These are phyloP conservation scores for Nothoprocta perdicaria DNA, from an alignment of 2,113 vertebrate genomes.

Conservation along the genomic window DNA sequence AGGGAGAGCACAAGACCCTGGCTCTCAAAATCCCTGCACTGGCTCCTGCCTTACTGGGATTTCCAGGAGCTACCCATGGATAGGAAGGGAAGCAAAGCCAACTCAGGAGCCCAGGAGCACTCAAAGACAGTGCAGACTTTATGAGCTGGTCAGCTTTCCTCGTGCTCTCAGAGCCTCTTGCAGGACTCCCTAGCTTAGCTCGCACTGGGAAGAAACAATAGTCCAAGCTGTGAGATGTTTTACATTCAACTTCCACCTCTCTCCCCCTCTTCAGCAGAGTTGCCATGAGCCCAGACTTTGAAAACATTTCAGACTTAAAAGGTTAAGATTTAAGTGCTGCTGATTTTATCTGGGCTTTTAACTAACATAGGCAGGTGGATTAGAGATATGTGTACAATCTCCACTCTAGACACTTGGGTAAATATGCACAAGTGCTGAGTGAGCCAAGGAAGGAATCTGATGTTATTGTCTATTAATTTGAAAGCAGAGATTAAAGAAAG, in stretches of 20 bases:
- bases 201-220: constrained; percentile 49
- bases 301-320: constrained; percentile 87
- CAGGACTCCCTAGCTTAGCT: not conserved
- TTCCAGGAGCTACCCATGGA: constrained; percentile 28
- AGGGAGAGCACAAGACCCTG: constrained; percentile 25
- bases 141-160: constrained; percentile 47
- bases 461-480: constrained; percentile 94
- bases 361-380: constrained; percentile 90
- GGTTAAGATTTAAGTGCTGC: constrained; percentile 91
- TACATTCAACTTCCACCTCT: constrained; percentile 43
- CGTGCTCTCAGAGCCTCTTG: constrained; percentile 48
- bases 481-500: constrained; percentile 91
- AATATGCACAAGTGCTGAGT: constrained; percentile 85
- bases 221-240: constrained; percentile 62
- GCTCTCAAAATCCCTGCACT: not conserved
- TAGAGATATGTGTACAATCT: constrained; percentile 89
- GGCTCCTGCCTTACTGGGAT: not conserved
- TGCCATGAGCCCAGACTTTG: constrained; percentile 83
- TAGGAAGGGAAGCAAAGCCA: constrained; percentile 26
- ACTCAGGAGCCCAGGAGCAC: constrained; percentile 47
- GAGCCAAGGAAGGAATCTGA: constrained; percentile 85
- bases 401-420: constrained; percentile 88
- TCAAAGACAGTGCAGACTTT: constrained; percentile 52
- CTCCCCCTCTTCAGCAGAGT: constrained; percentile 46
- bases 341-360: constrained; percentile 89